These are phyloP conservation scores for Polyommatus iphigenia DNA, from an alignment of 2,888 invertebrate species.

Conservation along the genomic window DNA sequence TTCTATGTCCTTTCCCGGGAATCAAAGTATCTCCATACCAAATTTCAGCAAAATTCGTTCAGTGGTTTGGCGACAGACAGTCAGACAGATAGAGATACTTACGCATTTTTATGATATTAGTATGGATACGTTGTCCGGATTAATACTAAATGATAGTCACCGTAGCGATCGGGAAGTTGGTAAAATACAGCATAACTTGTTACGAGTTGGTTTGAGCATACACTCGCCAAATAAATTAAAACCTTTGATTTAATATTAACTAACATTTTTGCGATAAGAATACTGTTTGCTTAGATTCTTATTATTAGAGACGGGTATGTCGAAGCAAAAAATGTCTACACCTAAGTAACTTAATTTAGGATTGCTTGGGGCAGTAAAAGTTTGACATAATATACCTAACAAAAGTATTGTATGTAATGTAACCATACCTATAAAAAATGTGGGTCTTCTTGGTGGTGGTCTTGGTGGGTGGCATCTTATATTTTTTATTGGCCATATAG, in stretches of 20 bases:
- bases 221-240: slow-evolving; percentile 57
- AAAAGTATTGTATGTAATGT: too few species aligned
- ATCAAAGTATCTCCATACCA: too few species aligned
- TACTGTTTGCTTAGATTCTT: neutral
- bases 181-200: slow-evolving; percentile 75
- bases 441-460: too few species aligned
- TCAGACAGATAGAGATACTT: too few species aligned
- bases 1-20: too few species aligned
- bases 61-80: too few species aligned
- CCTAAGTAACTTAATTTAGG: neutral
- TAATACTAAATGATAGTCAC: slow-evolving; percentile 43
- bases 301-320: neutral
- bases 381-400: too few species aligned
- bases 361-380: neutral
- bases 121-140: neutral
- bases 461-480: too few species aligned
- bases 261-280: neutral
- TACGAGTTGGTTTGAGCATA: slow-evolving; percentile 71
- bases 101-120: too few species aligned
- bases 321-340: neutral
- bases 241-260: neutral
- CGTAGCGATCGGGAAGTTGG: slow-evolving; percentile 65
- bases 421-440: too few species aligned
- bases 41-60: too few species aligned
- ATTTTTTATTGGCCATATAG: too few species aligned